These are phyloP conservation scores for Orthonyx spaldingii DNA, from an alignment of 2,113 vertebrate genomes.

Conservation along the genomic window DNA sequence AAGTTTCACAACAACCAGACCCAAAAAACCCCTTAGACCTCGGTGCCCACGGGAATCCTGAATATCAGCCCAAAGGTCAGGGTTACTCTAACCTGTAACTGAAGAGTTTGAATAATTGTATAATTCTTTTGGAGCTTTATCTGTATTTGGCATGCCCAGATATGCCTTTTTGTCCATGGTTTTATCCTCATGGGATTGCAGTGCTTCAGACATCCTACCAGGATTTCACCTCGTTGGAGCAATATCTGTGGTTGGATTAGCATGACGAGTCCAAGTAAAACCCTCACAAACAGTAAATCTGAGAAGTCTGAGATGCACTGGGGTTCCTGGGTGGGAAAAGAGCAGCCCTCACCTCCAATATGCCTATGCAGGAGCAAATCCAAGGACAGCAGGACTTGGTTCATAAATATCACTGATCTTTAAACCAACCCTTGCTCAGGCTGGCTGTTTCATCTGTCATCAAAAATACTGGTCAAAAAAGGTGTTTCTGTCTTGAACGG, in stretches of 20 bases:
- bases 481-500: background rate
- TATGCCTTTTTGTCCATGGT: background rate
- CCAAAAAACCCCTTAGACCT: background rate
- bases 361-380: background rate
- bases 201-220: background rate
- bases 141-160: background rate
- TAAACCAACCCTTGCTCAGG: background rate
- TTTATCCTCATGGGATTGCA: background rate
- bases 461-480: background rate
- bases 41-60: background rate
- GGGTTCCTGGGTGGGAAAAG: background rate
- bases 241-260: background rate
- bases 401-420: background rate
- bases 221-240: background rate
- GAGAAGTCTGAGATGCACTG: background rate
- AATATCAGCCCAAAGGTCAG: background rate
- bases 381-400: background rate
- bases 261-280: background rate
- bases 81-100: background rate
- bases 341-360: background rate
- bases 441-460: background rate
- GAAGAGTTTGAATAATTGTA: background rate
- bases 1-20: background rate
- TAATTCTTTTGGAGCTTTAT: background rate
- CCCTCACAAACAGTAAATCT: background rate